Evolutionary conservation across 2,797 vertebrate species (phyloP), one percentile per base, ranked within the genome.

Genomic region (Hafferia zeledoni): DNA sequence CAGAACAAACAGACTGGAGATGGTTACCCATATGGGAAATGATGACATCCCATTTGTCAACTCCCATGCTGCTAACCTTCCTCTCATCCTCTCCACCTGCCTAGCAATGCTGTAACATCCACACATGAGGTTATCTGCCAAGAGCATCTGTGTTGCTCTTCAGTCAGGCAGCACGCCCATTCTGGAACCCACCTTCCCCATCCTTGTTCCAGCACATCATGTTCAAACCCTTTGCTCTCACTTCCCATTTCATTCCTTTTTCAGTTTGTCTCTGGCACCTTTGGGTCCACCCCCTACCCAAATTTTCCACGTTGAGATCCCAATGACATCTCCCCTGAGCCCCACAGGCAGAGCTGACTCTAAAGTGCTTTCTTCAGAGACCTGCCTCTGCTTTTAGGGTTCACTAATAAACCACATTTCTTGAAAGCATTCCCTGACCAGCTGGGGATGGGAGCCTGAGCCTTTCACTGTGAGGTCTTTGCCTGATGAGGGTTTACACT

Each of bases 1-100:
- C 8, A 41, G 77, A 87, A 60, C 46, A 60, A 81, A 83, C 86
- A 95, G 90, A 90, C 20, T 95, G 83, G 80, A 93, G 86, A 90
- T 43, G 61, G 67, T 47, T 87, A 80, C 90, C 88, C 93, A 95
- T 96, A 95, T 89, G 94, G 93, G 93, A 77, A 83, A 94, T 37
- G 37, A 87, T 93, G 93, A 94, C 94, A 96, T 70, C 52, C 90
- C 90, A 95, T 97, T 96, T 92, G 86, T 96, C 94, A 97, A 8
- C 44, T 87, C 81, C 86, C 68, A 57, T 68, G 74, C 71, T 68
- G 74, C 59, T 94, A 92, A 90, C 77, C 77, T 83, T 71, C 80
- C 52, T 93, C 64, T 67, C 81, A 92, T 87, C 81, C 86, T 88
- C 78, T 90, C 90, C 95, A 95, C 93, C 94, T 96, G 94, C 63